Percentiles rank a stretch among this genome's conserved stretches.
phyloP scores from a whole-genome alignment of 2,113 vertebrate species.

The Bos javanicus region DNA sequence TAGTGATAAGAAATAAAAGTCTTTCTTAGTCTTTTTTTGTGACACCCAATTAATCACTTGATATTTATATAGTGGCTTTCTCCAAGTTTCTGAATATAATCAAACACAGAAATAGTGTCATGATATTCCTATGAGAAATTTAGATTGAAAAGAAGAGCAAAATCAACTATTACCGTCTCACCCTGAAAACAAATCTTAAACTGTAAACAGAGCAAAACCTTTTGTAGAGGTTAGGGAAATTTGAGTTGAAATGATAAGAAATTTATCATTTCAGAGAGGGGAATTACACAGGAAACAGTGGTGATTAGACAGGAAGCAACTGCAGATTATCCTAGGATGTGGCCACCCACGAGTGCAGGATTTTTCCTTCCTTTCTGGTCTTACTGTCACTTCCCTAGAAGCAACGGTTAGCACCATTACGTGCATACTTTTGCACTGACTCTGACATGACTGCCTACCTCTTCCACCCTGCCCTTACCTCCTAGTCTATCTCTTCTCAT shows the following conservation, averaged over 20 bases:
- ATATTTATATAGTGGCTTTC: background rate
- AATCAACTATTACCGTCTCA: background rate
- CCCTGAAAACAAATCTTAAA: background rate
- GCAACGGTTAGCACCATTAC: background rate
- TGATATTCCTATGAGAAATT: background rate
- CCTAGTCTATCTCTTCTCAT: background rate
- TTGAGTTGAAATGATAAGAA: background rate
- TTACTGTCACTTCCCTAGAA: background rate
- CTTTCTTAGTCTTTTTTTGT: conserved; percentile 1
- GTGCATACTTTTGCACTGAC: background rate
- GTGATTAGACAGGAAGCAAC: conserved; percentile 18
- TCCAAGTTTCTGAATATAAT: background rate
- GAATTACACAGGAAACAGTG: conserved; percentile 19
- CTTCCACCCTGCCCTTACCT: too few relatives aligned
- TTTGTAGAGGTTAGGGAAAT: background rate
- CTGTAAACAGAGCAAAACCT: background rate
- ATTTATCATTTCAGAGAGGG: background rate
- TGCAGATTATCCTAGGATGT: background rate
- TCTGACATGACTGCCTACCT: background rate
- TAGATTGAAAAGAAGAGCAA: background rate
- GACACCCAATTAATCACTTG: background rate
- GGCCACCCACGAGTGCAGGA: background rate
- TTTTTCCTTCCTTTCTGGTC: conserved; percentile 10
- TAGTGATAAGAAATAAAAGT: background rate
- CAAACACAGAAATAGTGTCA: background rate